A percentile compares a stretch with the other conserved stretches of the same genome.
Evolutionary conservation across 2,797 vertebrate species (phyloP).

Genomic region (Pitangus sulphuratus): DNA sequence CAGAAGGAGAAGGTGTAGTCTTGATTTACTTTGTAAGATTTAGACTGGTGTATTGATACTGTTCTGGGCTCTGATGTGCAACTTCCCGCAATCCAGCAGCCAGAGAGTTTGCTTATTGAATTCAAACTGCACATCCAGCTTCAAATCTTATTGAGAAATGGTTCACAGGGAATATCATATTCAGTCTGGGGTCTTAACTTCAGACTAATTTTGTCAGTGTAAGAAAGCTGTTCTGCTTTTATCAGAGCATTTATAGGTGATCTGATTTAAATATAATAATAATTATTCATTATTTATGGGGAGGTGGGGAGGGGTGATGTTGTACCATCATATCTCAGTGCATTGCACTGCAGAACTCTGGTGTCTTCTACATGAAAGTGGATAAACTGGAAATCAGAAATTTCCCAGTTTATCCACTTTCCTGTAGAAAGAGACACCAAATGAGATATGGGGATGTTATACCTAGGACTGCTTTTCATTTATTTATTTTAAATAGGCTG

Average conservation of each 20-base stretch:
- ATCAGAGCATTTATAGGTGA: background rate
- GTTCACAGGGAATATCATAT: background rate
- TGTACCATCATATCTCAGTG: background rate
- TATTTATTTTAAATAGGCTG: background rate
- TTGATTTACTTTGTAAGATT: conserved; percentile 15
- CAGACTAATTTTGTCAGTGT: background rate
- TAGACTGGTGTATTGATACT: background rate
- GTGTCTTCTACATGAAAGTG: background rate
- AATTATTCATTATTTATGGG: background rate
- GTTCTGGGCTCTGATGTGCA: background rate
- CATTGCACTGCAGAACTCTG: background rate
- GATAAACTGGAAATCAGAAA: background rate
- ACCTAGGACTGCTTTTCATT: background rate
- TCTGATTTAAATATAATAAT: background rate
- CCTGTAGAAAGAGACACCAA: too few relatives aligned
- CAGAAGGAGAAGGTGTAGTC: background rate
- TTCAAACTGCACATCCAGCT: background rate
- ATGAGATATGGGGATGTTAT: accelerated
- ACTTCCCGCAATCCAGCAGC: background rate
- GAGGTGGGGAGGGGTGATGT: background rate
- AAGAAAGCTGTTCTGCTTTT: background rate
- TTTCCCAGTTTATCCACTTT: too few relatives aligned
- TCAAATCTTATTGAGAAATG: background rate
- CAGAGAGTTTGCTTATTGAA: background rate
- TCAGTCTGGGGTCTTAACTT: background rate